A percentile compares a stretch with the other conserved stretches of the same genome.
Evolutionary conservation across 2,888 invertebrate genomes (phyloP).

Genomic region (Ichneumon xanthorius): DNA sequence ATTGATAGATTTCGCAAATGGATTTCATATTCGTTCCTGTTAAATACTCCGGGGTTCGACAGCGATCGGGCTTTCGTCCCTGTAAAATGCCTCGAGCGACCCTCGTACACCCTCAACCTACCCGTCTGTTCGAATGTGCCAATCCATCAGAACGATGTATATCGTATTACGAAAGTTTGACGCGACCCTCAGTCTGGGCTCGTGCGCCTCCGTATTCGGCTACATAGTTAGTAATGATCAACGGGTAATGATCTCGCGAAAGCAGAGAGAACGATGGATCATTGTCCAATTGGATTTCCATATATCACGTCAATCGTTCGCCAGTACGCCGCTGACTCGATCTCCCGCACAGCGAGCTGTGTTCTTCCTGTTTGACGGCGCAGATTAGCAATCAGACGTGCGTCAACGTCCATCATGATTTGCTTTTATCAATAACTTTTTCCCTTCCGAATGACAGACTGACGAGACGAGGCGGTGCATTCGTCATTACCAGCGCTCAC

Average conservation of each 20-base stretch:
- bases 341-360: not conserved
- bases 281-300: conserved; percentile 51
- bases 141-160: conserved; percentile 52
- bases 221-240: conserved; percentile 62
- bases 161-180: conserved; percentile 62
- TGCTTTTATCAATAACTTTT: conserved; percentile 15
- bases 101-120: conserved; percentile 5
- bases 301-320: conserved; percentile 55
- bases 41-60: conserved; percentile 12
- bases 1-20: conserved; percentile 36
- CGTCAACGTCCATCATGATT: conserved; percentile 41
- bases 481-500: not conserved
- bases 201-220: conserved; percentile 47
- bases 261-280: conserved; percentile 50
- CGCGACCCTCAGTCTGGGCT: conserved; percentile 35
- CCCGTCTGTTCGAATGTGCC: conserved; percentile 43
- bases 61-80: conserved; percentile 23
- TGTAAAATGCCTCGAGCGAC: not conserved
- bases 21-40: conserved; percentile 20
- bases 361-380: conserved; percentile 33
- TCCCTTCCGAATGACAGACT: not conserved
- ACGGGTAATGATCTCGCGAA: conserved; percentile 52
- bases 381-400: conserved; percentile 46
- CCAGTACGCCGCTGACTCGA: conserved; percentile 32
- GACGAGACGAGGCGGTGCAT: not conserved